phyloP scores from a whole-genome alignment of 1,140 invertebrate species.

The Macrobrachium rosenbergii region DNA sequence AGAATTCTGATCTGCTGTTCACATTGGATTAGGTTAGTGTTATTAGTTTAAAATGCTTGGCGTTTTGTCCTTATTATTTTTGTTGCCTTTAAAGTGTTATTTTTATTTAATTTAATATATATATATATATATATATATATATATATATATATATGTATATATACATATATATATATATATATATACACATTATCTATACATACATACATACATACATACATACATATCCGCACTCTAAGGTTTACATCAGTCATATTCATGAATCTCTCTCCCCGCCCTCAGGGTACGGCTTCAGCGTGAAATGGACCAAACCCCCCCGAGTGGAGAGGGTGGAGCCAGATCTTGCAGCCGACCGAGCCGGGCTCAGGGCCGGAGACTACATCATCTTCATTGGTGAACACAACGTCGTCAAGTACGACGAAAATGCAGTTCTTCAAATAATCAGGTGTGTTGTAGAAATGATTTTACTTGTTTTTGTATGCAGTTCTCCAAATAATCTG shows the following conservation, averaged over 20 bases:
- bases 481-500: constrained; percentile 86
- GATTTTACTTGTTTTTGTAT: background rate
- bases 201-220: too few relatives aligned
- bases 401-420: constrained; percentile 85
- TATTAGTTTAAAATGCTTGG: too few relatives aligned
- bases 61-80: too few relatives aligned
- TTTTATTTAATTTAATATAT: too few relatives aligned
- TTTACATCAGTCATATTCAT: background rate
- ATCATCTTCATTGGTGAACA: constrained; percentile 88
- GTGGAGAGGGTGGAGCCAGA: constrained; percentile 88
- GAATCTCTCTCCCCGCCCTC: background rate
- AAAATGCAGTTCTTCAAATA: constrained; percentile 84
- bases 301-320: constrained; percentile 89
- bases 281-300: constrained; percentile 89
- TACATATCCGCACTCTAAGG: background rate
- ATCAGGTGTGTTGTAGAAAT: constrained; percentile 76
- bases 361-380: constrained; percentile 85
- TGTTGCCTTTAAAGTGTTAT: too few relatives aligned
- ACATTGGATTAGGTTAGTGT: too few relatives aligned
- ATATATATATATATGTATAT: too few relatives aligned
- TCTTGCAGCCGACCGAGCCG: constrained; percentile 84
- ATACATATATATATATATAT: too few relatives aligned
- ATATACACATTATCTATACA: too few relatives aligned
- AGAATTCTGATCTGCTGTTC: too few relatives aligned
- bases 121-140: too few relatives aligned